Conservation (phyloP, 92 coral and sea anemone species). For the Porites divaricata region DNA sequence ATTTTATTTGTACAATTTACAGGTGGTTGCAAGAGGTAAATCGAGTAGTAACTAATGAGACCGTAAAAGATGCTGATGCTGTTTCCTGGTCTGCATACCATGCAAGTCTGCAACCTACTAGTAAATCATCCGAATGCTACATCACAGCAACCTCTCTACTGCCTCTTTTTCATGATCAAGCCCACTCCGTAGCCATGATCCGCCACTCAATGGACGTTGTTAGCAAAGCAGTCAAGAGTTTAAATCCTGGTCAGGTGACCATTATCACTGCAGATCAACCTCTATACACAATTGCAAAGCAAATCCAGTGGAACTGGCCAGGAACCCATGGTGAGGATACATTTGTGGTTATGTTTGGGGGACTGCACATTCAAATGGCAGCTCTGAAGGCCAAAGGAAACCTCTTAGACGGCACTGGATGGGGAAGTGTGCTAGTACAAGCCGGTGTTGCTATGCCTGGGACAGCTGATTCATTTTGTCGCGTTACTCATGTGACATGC, state of each 20-base stretch:
- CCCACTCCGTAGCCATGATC: constrained; percentile 45
- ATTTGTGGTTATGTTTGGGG: constrained; percentile 56
- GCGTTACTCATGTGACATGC: constrained; percentile 49
- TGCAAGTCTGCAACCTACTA: constrained; percentile 29
- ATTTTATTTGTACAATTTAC: not conserved
- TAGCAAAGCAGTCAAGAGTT: constrained; percentile 26
- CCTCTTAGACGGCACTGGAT: constrained; percentile 52
- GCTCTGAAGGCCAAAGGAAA: constrained; percentile 52
- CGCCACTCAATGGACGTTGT: constrained; percentile 43
- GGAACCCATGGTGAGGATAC: constrained; percentile 52
- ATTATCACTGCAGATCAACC: constrained; percentile 59
- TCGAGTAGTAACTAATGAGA: constrained; percentile 10
- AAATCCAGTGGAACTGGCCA: constrained; percentile 50
- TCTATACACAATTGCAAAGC: constrained; percentile 56
- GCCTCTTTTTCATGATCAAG: constrained; percentile 45
- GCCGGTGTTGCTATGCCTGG: constrained; percentile 43
- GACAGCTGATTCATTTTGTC: constrained; percentile 50
- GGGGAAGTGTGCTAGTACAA: constrained; percentile 33
- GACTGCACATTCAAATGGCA: constrained; percentile 58
- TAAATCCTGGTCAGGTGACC: not conserved
- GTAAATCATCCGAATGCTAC: constrained; percentile 8
- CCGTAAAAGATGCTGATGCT: constrained; percentile 9
- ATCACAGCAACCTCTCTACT: constrained; percentile 6
- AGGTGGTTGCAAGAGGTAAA: not conserved
- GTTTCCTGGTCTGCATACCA: constrained; percentile 43